phyloP scores from a whole-genome alignment of 2,888 invertebrate genomes.

The Caenorhabditis plicata region DNA sequence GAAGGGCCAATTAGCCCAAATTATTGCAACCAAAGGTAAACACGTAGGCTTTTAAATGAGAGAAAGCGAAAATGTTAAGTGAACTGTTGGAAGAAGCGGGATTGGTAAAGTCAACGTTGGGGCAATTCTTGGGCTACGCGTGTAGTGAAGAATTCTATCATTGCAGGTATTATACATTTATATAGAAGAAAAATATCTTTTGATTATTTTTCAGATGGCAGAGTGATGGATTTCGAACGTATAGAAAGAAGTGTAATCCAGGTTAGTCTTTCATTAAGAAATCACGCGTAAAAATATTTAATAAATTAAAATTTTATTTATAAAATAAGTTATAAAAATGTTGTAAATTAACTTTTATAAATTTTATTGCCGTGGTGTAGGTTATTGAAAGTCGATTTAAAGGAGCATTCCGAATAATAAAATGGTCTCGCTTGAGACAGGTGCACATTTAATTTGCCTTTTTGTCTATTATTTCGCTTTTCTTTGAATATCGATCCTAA shows the following conservation, averaged over 20 bases:
- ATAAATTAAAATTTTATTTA: too few species aligned
- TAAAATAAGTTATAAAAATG: too few species aligned
- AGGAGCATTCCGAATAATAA: too few species aligned
- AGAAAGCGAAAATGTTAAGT: slow-evolving; percentile 23
- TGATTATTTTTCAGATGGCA: slow-evolving; percentile 45
- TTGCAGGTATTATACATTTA: slow-evolving; percentile 39
- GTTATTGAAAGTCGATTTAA: too few species aligned
- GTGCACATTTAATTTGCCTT: too few species aligned
- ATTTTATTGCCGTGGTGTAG: too few species aligned
- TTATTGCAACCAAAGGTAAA: slow-evolving; percentile 58
- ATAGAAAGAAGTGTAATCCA: slow-evolving; percentile 58
- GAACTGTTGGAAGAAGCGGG: slow-evolving; percentile 51
- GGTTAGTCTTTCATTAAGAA: too few species aligned
- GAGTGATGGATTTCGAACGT: slow-evolving; percentile 62
- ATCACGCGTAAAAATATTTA: too few species aligned
- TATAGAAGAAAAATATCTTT: not conserved
- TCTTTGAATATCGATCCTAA: too few species aligned
- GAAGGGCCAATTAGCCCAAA: slow-evolving; percentile 50
- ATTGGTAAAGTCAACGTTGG: slow-evolving; percentile 52
- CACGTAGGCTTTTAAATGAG: not conserved
- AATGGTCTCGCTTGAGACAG: too few species aligned
- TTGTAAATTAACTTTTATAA: too few species aligned
- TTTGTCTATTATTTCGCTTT: too few species aligned
- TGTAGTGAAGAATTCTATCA: slow-evolving; percentile 64
- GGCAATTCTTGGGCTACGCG: slow-evolving; percentile 63